Conservation (phyloP, 2,113 vertebrate genomes). For the Colius striatus region DNA sequence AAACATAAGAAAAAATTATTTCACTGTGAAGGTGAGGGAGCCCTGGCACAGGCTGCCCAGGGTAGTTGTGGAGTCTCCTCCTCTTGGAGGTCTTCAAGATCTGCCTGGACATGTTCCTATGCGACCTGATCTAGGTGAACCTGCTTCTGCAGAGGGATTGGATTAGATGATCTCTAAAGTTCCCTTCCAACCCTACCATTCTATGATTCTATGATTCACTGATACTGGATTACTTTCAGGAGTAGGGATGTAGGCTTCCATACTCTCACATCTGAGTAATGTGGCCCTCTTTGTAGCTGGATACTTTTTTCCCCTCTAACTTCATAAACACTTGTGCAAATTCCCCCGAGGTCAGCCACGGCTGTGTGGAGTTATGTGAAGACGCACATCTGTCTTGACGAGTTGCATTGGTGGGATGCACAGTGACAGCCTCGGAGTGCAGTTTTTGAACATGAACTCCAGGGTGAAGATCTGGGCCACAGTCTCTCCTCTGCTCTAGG, state of each 20-base stretch:
- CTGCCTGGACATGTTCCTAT: too few relatives aligned
- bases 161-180: too few relatives aligned
- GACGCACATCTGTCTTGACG: not conserved
- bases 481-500: not conserved
- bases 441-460: not conserved
- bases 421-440: accelerated
- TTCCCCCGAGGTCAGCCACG: not conserved
- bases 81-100: too few relatives aligned
- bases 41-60: too few relatives aligned
- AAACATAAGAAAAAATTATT: too few relatives aligned
- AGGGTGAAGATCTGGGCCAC: not conserved
- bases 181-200: too few relatives aligned
- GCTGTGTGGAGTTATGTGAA: not conserved
- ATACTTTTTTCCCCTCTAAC: not conserved
- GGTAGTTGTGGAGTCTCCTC: too few relatives aligned
- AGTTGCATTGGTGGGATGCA: not conserved
- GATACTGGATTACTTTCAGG: conserved; percentile 22
- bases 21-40: too few relatives aligned
- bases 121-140: too few relatives aligned
- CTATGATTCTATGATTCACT: not conserved
- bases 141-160: too few relatives aligned
- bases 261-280: not conserved
- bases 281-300: not conserved
- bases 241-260: not conserved
- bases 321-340: not conserved